Conservation (phyloP, 2,888 invertebrate species). For the Drosophila lacicola region DNA sequence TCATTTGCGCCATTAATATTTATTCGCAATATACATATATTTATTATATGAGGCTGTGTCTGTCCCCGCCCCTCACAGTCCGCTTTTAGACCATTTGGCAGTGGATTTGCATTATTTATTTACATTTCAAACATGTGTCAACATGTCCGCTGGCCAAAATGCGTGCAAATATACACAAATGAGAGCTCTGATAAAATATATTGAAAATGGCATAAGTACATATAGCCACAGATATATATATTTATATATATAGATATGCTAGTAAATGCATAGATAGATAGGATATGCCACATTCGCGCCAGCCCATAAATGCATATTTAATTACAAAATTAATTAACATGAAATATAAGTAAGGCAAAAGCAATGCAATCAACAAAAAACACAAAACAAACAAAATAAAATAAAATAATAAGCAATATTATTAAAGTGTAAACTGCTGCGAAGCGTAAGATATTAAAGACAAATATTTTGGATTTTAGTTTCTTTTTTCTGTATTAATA, state of each 20-base stretch:
- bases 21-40: conserved; percentile 61
- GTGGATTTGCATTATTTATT: conserved; percentile 68
- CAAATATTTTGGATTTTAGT: conserved; percentile 39
- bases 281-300: conserved; percentile 50
- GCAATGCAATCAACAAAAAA: conserved; percentile 11
- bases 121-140: conserved; percentile 79
- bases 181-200: conserved; percentile 58
- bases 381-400: conserved; percentile 22
- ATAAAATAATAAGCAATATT: conserved; percentile 34
- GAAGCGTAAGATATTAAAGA: conserved; percentile 56
- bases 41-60: conserved; percentile 34
- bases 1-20: conserved; percentile 76
- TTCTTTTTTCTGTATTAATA: conserved; percentile 19
- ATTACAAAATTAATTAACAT: conserved; percentile 79
- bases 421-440: conserved; percentile 33
- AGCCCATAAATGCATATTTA: conserved; percentile 75
- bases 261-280: conserved; percentile 32
- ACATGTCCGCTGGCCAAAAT: conserved; percentile 67
- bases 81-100: not conserved
- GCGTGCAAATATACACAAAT: conserved; percentile 59
- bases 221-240: conserved; percentile 37
- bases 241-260: conserved; percentile 33
- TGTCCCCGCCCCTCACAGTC: conserved; percentile 4
- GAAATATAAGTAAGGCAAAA: conserved; percentile 58
- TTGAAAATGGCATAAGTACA: conserved; percentile 61